A percentile compares a stretch with the other conserved stretches of the same genome.
Conservation (phyloP, 2,888 invertebrate species). For the Melikaiella ostensackeni region DNA sequence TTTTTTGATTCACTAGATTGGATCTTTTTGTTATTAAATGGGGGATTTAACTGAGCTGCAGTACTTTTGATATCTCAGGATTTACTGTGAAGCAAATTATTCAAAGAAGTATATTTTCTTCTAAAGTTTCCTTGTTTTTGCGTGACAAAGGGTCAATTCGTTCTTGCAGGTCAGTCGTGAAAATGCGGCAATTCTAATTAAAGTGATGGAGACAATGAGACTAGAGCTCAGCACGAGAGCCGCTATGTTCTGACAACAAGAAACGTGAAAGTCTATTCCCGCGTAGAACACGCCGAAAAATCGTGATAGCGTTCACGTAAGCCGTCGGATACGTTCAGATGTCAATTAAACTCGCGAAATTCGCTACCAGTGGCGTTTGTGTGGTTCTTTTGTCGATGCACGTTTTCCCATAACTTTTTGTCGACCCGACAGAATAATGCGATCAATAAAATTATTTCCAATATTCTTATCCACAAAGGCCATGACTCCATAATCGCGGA, state of each 20-base stretch:
- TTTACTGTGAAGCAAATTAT: too few species aligned
- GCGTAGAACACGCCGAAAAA: slow-evolving; percentile 49
- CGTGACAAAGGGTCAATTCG: slow-evolving; percentile 40
- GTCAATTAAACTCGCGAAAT: slow-evolving; percentile 39
- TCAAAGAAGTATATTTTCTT: neutral
- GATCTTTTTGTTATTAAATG: too few species aligned
- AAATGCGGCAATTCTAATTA: slow-evolving; percentile 51
- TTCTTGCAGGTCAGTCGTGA: slow-evolving; percentile 42
- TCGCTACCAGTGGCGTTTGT: slow-evolving; percentile 3
- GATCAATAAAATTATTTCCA: slow-evolving; percentile 35
- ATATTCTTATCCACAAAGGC: slow-evolving; percentile 16
- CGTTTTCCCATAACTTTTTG: slow-evolving; percentile 38
- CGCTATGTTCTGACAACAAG: slow-evolving; percentile 41
- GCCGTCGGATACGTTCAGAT: slow-evolving; percentile 37
- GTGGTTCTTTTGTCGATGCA: slow-evolving; percentile 11
- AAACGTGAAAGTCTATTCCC: slow-evolving; percentile 53
- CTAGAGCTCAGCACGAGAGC: slow-evolving; percentile 14
- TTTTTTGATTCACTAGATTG: too few species aligned
- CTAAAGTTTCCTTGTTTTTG: slow-evolving; percentile 18
- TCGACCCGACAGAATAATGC: slow-evolving; percentile 10
- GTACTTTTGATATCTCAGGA: too few species aligned
- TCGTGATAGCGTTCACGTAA: slow-evolving; percentile 51
- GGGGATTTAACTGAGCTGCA: too few species aligned
- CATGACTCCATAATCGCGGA: neutral
- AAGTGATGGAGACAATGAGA: slow-evolving; percentile 39